phyloP scores from a whole-genome alignment of 2,113 vertebrate genomes.

The Cheirogaleus medius region DNA sequence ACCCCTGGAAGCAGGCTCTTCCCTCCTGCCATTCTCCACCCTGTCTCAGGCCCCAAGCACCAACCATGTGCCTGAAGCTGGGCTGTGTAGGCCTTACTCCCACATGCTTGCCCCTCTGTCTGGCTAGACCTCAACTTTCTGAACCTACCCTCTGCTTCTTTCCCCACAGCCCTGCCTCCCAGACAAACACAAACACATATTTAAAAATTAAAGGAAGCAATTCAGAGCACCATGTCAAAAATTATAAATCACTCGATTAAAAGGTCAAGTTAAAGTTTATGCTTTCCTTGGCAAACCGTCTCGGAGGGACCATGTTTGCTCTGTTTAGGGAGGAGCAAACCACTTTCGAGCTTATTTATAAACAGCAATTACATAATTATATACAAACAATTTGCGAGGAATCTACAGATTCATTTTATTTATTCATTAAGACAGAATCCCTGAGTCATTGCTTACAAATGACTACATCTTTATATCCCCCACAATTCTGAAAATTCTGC shows the following conservation, averaged over 20 bases:
- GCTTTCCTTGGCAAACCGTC: neutral
- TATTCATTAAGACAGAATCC: neutral
- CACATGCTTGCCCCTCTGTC: neutral
- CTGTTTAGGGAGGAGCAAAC: neutral
- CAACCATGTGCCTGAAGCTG: neutral
- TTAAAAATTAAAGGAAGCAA: slow-evolving; percentile 38
- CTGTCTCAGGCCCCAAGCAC: neutral
- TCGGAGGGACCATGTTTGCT: neutral
- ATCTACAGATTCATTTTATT: neutral
- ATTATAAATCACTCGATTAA: slow-evolving; percentile 26
- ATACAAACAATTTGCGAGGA: neutral
- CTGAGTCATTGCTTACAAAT: neutral
- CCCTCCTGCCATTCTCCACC: neutral
- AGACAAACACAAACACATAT: neutral
- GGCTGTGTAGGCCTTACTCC: neutral
- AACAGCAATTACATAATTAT: neutral
- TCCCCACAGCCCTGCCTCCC: neutral
- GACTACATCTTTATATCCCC: neutral
- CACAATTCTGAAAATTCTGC: neutral
- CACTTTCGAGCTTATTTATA: neutral
- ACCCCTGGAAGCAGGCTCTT: neutral
- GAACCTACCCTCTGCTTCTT: neutral
- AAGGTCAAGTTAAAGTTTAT: slow-evolving; percentile 29
- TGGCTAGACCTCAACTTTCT: neutral
- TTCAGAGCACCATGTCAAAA: neutral